phyloP scores from a whole-genome alignment of 2,797 vertebrate species.

The Pseudochaenichthys georgianus region DNA sequence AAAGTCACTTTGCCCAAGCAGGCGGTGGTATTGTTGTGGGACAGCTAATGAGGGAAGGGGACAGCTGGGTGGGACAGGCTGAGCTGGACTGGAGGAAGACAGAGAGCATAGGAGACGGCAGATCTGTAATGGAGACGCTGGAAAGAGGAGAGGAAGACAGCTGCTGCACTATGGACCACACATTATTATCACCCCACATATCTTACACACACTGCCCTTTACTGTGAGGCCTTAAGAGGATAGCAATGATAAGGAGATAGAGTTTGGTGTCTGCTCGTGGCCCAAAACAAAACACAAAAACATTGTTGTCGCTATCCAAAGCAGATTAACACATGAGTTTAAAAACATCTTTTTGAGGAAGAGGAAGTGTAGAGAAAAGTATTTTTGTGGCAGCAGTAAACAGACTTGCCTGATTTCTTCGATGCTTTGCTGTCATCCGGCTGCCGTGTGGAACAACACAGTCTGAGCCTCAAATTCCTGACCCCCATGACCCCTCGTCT shows the following conservation, averaged over 20 bases:
- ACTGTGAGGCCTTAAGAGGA: conserved; percentile 33
- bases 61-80: conserved; percentile 72
- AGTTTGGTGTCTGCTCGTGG: conserved; percentile 8
- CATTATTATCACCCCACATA: conserved; percentile 61
- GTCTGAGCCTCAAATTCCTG: conserved; percentile 53
- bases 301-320: neutral
- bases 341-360: neutral
- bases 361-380: conserved; percentile 7
- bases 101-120: conserved; percentile 45
- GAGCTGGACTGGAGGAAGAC: conserved; percentile 44
- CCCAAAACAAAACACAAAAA: neutral
- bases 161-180: conserved; percentile 69
- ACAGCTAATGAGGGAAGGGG: conserved; percentile 69
- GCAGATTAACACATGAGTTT: neutral
- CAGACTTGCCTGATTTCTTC: conserved; percentile 16
- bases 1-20: conserved; percentile 51
- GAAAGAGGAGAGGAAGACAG: conserved; percentile 72
- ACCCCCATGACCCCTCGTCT: conserved; percentile 59
- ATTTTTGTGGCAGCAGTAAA: conserved; percentile 30
- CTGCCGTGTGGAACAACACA: conserved; percentile 41
- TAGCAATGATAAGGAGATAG: conserved; percentile 24
- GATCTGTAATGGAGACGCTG: conserved; percentile 68
- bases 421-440: conserved; percentile 29
- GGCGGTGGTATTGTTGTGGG: conserved; percentile 34
- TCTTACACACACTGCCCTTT: conserved; percentile 47